Percentiles rank a stretch among this genome's conserved stretches.
These are phyloP conservation scores for Corvus cornix DNA, from an alignment of 2,113 vertebrate genomes.

Conservation along the genomic window DNA sequence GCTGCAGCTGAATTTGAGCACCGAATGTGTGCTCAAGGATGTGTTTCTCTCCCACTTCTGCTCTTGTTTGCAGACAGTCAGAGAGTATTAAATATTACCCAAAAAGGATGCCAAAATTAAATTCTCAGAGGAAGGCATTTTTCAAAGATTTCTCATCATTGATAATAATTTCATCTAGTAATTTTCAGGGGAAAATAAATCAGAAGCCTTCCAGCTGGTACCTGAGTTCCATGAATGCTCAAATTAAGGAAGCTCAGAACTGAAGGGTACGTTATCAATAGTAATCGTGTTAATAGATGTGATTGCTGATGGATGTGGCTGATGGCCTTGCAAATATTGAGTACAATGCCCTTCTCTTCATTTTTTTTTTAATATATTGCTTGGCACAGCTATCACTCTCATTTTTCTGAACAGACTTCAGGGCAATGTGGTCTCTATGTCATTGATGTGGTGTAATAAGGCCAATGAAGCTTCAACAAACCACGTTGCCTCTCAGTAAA, in stretches of 20 bases:
- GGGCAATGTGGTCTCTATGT: not conserved
- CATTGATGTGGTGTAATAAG: not conserved
- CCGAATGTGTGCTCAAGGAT: accelerated
- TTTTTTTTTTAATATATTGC: not conserved
- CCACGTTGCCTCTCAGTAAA: not conserved
- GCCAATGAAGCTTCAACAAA: not conserved
- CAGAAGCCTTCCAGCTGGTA: not conserved
- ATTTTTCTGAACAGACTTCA: not conserved
- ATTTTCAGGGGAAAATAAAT: not conserved
- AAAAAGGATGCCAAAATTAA: not conserved
- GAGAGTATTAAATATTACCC: not conserved
- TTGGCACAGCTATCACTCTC: not conserved
- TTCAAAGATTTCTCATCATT: not conserved
- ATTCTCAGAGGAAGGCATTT: not conserved
- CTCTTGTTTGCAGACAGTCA: not conserved
- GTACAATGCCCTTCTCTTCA: not conserved
- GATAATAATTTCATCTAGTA: not conserved
- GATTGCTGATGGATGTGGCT: not conserved
- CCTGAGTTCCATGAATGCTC: not conserved
- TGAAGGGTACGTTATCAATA: not conserved
- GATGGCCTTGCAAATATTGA: not conserved
- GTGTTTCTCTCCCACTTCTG: not conserved
- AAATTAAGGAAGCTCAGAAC: not conserved
- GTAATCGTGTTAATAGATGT: not conserved
- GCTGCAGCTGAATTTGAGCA: conserved; percentile 17